Conservation (phyloP, 2,113 vertebrate genomes). For the Rhea pennata region DNA sequence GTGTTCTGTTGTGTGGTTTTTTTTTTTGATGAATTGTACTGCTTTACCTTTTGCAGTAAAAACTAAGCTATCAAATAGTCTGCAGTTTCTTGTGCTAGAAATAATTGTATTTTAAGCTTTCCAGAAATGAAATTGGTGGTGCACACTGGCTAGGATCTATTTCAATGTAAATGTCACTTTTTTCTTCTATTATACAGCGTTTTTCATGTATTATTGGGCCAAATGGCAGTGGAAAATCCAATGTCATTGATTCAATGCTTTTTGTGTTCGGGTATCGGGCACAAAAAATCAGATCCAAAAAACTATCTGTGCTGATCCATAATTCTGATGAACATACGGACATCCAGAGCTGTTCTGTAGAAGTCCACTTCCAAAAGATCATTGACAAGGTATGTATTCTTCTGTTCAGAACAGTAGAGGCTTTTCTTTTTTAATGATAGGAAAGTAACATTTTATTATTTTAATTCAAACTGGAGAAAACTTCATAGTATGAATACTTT, state of each 20-base stretch:
- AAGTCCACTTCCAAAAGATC: constrained; percentile 99
- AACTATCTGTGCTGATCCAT: constrained; percentile 95
- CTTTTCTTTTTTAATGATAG: background rate
- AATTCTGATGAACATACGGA: constrained; percentile 91
- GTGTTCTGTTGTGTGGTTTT: background rate
- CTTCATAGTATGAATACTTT: background rate
- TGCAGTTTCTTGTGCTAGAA: background rate
- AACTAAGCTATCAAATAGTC: background rate
- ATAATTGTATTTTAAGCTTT: background rate
- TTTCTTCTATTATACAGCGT: constrained; percentile 79
- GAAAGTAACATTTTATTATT: constrained; percentile 9
- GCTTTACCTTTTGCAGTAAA: background rate
- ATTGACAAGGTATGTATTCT: constrained; percentile 89
- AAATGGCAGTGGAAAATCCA: constrained; percentile 98
- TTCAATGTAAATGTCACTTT: background rate
- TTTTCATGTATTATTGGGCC: constrained; percentile 99
- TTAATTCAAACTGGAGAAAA: background rate
- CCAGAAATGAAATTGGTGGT: background rate
- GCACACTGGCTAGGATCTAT: background rate
- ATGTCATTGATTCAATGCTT: constrained; percentile 98
- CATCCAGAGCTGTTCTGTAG: constrained; percentile 94
- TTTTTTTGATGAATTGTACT: background rate
- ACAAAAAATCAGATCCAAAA: constrained; percentile 98
- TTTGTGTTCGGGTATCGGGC: constrained; percentile 99
- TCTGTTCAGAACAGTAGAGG: background rate